These are phyloP conservation scores for Phyllotreta striolata DNA, from an alignment of 2,888 invertebrate species.

Conservation along the genomic window DNA sequence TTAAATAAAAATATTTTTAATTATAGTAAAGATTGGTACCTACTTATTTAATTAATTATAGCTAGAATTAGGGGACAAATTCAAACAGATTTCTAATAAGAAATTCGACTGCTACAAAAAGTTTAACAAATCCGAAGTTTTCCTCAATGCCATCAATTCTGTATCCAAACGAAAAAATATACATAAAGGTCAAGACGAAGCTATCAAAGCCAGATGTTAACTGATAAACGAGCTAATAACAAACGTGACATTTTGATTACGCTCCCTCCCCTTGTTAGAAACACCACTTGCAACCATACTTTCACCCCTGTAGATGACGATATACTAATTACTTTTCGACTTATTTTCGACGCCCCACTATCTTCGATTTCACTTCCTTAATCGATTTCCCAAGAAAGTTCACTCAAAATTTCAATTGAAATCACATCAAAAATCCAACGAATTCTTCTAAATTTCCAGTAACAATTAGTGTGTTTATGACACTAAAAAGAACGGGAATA, in stretches of 20 bases:
- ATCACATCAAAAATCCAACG: not conserved
- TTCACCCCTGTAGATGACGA: conserved; percentile 39
- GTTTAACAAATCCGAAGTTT: too few species aligned
- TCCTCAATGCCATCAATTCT: too few species aligned
- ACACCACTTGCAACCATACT: conserved; percentile 36
- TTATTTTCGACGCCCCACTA: conserved; percentile 40
- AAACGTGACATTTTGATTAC: conserved; percentile 57
- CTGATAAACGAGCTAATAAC: conserved; percentile 64
- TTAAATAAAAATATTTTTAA: too few species aligned
- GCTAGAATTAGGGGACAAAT: too few species aligned
- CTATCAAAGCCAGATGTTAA: conserved; percentile 64
- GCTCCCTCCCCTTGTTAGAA: conserved; percentile 33
- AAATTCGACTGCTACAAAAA: too few species aligned
- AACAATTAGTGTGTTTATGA: too few species aligned
- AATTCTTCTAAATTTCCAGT: too few species aligned
- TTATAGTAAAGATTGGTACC: too few species aligned
- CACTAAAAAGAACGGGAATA: too few species aligned
- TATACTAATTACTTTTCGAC: conserved; percentile 39
- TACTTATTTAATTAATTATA: too few species aligned
- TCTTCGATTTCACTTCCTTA: conserved; percentile 15
- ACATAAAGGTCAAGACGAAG: conserved; percentile 54
- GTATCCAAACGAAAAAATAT: conserved; percentile 30
- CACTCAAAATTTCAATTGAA: conserved; percentile 1
- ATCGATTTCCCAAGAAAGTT: conserved; percentile 15
- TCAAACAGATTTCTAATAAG: too few species aligned